phyloP scores from a whole-genome alignment of 2,888 invertebrate species.

The Troides oblongomaculatus region DNA sequence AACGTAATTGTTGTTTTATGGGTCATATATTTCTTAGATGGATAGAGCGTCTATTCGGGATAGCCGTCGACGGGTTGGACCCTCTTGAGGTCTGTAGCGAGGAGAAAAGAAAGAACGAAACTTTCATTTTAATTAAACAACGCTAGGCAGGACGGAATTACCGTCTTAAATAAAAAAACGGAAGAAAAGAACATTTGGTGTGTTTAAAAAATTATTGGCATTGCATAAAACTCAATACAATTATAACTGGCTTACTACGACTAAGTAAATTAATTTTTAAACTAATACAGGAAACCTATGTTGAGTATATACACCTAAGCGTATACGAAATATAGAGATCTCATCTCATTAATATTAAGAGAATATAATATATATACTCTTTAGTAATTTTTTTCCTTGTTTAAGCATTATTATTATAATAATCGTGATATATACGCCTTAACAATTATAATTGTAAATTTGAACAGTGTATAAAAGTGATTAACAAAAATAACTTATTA shows the following conservation, averaged over 20 bases:
- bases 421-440: no score
- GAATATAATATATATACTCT: no score
- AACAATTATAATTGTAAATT: no score
- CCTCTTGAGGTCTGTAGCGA: conserved; percentile 32
- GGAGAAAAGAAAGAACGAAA: conserved; percentile 39
- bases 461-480: no score
- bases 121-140: conserved; percentile 64
- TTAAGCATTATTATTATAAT: no score
- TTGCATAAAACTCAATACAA: conserved; percentile 28
- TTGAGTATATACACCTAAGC: no score
- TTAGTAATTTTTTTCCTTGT: no score
- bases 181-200: conserved; percentile 41
- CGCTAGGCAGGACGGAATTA: conserved; percentile 42
- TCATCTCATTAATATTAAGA: no score
- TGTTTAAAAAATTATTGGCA: conserved; percentile 39
- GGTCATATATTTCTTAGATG: conserved; percentile 65
- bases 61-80: conserved; percentile 33
- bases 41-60: conserved; percentile 45
- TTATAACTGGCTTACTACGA: conserved; percentile 13
- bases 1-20: conserved; percentile 76
- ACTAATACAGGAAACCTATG: not conserved
- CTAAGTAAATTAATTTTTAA: not conserved
- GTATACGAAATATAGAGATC: no score
- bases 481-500: no score
- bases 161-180: conserved; percentile 43